Conservation (phyloP, 2,113 vertebrate genomes). For the Perca flavescens region DNA sequence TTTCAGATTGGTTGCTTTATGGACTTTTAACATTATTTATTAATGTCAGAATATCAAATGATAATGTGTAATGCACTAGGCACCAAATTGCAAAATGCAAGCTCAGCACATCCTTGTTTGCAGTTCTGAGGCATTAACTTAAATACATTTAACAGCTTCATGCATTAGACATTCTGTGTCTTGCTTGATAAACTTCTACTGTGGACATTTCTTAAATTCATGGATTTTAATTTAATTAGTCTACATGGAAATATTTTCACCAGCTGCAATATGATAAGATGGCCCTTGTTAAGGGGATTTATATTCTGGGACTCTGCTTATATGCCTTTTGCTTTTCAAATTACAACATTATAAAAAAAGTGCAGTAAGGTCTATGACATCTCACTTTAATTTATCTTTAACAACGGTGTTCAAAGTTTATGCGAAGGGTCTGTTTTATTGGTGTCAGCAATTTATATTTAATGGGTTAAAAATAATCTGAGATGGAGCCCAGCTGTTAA, state of each 20-base stretch:
- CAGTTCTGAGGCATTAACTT: slow-evolving; percentile 1
- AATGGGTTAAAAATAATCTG: background rate
- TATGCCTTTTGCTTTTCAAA: background rate
- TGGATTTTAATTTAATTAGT: background rate
- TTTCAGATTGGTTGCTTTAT: background rate
- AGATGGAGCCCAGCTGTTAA: background rate
- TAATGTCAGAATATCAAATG: background rate
- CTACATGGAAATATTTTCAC: too few species aligned
- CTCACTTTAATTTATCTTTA: background rate
- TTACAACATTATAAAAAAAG: background rate
- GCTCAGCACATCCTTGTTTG: background rate
- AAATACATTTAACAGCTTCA: slow-evolving; percentile 10
- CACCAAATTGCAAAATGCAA: background rate
- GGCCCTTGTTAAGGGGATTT: background rate
- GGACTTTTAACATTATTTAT: background rate
- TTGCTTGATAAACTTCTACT: slow-evolving; percentile 7
- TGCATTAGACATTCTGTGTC: background rate
- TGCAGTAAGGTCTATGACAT: background rate
- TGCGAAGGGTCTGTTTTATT: background rate
- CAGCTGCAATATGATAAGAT: background rate
- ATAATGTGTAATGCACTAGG: background rate
- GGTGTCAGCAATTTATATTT: background rate
- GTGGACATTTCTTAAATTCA: background rate
- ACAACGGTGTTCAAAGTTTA: background rate
- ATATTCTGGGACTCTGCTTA: background rate